phyloP scores from a whole-genome alignment of 2,113 vertebrate species.

The Parus major region DNA sequence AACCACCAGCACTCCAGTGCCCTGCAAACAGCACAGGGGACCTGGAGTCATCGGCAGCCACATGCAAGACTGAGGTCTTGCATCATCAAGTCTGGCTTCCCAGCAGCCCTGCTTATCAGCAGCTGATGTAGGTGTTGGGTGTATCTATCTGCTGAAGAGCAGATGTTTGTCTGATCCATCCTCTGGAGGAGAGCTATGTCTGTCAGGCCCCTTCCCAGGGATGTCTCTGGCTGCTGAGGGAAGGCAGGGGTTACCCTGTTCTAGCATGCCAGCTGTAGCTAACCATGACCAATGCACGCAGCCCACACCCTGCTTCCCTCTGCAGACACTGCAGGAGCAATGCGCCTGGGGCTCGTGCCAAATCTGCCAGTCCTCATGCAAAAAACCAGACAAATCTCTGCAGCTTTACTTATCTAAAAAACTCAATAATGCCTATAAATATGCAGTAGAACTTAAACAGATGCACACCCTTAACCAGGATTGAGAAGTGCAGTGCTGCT shows the following conservation, averaged over 20 bases:
- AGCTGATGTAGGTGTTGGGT: neutral
- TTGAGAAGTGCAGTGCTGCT: neutral
- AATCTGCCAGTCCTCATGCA: neutral
- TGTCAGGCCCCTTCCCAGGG: neutral
- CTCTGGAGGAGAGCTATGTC: neutral
- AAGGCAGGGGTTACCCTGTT: neutral
- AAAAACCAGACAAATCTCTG: neutral
- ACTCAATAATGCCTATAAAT: neutral
- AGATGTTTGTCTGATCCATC: neutral
- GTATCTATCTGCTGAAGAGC: neutral
- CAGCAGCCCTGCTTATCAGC: neutral
- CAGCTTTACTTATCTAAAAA: neutral
- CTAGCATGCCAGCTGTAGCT: neutral
- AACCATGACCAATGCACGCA: neutral
- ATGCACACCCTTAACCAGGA: neutral
- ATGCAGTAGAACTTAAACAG: neutral
- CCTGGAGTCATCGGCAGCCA: neutral
- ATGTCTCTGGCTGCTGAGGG: neutral
- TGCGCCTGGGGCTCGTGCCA: rapidly evolving
- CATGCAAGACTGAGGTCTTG: neutral
- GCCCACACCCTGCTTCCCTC: neutral
- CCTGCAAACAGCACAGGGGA: neutral
- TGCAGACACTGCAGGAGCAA: neutral
- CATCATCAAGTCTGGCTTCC: neutral
- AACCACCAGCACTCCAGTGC: neutral